Evolutionary conservation across 2,888 invertebrate genomes (phyloP).

Genomic region (Acleris laterana): DNA sequence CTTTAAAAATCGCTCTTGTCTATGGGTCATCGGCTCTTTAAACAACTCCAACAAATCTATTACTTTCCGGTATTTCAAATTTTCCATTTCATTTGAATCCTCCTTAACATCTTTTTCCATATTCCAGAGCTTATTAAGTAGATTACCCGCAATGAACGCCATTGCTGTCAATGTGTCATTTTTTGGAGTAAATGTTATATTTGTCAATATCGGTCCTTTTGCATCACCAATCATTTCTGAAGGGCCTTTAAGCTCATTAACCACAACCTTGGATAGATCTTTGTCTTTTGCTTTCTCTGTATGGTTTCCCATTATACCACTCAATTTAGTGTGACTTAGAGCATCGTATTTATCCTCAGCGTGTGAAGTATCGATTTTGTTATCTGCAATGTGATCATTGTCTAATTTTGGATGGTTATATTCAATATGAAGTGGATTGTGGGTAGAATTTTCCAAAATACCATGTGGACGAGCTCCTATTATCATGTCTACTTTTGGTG

Average conservation of each 20-base stretch:
- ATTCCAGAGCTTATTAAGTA: conserved; percentile 75
- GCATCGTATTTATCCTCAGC: conserved; percentile 49
- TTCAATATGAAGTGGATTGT: conserved; percentile 61
- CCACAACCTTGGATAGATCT: conserved; percentile 69
- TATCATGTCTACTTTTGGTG: conserved; percentile 52
- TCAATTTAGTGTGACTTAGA: conserved; percentile 50
- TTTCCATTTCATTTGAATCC: conserved; percentile 63
- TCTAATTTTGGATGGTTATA: conserved; percentile 57
- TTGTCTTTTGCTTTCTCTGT: conserved; percentile 61
- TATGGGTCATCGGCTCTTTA: conserved; percentile 69
- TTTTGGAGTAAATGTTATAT: conserved; percentile 75
- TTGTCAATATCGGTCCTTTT: conserved; percentile 62
- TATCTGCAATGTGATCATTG: conserved; percentile 61
- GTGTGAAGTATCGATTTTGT: conserved; percentile 66
- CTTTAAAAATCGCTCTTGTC: conserved; percentile 71
- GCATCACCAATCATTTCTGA: conserved; percentile 67
- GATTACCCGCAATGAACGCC: conserved; percentile 75
- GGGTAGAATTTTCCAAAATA: conserved; percentile 48
- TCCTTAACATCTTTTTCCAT: conserved; percentile 66
- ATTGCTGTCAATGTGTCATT: conserved; percentile 76
- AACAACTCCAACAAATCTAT: conserved; percentile 69
- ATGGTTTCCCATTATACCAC: conserved; percentile 56
- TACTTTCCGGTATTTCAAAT: conserved; percentile 70
- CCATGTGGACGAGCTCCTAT: conserved; percentile 53
- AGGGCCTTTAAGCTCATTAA: conserved; percentile 68